Evolutionary conservation across 2,888 invertebrate genomes (phyloP).

Genomic region (Cephalotes varians): DNA sequence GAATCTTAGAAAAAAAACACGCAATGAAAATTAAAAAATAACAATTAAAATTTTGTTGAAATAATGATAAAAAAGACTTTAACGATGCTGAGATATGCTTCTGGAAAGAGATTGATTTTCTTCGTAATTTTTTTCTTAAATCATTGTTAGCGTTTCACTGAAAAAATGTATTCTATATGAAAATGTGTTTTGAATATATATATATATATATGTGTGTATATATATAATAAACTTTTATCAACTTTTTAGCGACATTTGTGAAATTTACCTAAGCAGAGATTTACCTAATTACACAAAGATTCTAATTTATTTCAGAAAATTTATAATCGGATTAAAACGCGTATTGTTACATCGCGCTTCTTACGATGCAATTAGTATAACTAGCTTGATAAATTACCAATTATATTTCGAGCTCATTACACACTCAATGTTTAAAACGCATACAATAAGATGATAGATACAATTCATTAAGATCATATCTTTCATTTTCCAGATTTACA

Average conservation of each 20-base stretch:
- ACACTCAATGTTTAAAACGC: not conserved
- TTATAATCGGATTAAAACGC: conserved; percentile 35
- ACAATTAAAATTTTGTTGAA: not conserved
- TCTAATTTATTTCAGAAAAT: conserved; percentile 28
- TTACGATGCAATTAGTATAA: conserved; percentile 14
- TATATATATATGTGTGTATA: too few species aligned
- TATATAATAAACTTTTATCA: too few species aligned
- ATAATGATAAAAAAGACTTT: not conserved
- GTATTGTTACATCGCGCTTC: not conserved
- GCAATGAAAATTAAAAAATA: not conserved
- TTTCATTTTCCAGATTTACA: not conserved
- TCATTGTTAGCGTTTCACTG: not conserved
- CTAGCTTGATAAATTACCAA: conserved; percentile 23
- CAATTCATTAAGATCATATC: not conserved
- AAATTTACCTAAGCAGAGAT: conserved; percentile 1
- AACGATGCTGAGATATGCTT: not conserved
- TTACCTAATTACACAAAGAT: not conserved
- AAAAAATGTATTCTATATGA: not conserved
- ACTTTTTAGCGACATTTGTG: not conserved
- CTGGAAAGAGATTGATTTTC: not conserved
- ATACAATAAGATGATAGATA: not conserved
- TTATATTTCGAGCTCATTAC: conserved; percentile 9
- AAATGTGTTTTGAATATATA: not conserved
- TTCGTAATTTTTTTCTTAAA: not conserved
- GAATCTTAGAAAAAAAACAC: not conserved